These are phyloP conservation scores for Eptatretus burgeri DNA, from an alignment of 2,113 vertebrate species.

Conservation along the genomic window DNA sequence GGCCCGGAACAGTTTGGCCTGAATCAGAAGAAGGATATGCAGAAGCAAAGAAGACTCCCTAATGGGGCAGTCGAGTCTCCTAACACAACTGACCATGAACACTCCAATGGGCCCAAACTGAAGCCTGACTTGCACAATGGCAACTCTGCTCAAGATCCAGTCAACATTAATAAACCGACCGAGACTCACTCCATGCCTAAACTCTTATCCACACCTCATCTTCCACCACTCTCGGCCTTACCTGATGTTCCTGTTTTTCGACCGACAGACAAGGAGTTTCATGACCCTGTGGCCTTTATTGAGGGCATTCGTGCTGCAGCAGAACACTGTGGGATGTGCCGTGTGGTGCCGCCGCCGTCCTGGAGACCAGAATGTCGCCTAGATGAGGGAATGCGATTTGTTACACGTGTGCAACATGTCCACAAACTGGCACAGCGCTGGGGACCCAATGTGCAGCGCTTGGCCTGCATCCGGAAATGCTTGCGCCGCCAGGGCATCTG, in stretches of 20 bases:
- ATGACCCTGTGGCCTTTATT: slow-evolving; percentile 78
- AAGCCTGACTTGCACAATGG: no score
- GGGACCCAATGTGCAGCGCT: slow-evolving; percentile 87
- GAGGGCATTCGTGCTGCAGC: slow-evolving; percentile 41
- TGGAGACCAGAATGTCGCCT: slow-evolving; percentile 97
- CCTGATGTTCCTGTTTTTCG: slow-evolving; percentile 43
- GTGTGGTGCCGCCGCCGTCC: slow-evolving; percentile 62
- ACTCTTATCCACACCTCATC: no score
- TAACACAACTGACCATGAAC: no score
- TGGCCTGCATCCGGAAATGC: slow-evolving; percentile 98
- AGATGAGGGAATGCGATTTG: slow-evolving; percentile 92
- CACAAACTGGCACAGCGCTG: slow-evolving; percentile 93
- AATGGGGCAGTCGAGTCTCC: no score
- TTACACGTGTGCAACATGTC: slow-evolving; percentile 87
- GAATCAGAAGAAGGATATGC: no score
- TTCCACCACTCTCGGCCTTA: background rate
- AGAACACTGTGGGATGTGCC: slow-evolving; percentile 63
- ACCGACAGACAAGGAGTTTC: slow-evolving; percentile 62
- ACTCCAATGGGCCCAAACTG: no score
- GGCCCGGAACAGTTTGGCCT: no score
- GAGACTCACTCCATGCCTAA: no score
- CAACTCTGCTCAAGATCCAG: no score
- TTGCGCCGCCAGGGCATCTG: slow-evolving; percentile 99
- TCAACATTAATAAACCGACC: no score
- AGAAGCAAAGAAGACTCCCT: no score